A percentile compares a stretch with the other conserved stretches of the same genome.
Conservation (phyloP, 92 coral and sea anemone species). For the Palythoa grandis region DNA sequence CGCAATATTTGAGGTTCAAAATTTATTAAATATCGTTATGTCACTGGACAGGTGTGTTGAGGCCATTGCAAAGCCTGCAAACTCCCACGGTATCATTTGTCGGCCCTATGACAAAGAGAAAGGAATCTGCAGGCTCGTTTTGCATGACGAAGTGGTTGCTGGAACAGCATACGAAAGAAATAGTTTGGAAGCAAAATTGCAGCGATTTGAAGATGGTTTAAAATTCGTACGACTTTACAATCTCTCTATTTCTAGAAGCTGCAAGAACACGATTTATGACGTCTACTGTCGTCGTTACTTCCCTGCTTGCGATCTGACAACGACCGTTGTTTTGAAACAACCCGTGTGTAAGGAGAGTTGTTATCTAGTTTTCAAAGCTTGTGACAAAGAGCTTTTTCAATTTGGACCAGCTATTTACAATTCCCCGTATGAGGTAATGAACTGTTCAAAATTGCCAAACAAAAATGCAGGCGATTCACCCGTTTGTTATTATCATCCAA, state of each 20-base stretch:
- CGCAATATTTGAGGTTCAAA: neutral
- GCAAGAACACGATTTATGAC: conserved; percentile 6
- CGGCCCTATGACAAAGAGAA: conserved; percentile 1
- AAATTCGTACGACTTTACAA: neutral
- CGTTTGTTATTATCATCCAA: conserved; percentile 13
- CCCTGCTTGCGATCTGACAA: conserved; percentile 18
- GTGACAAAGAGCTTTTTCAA: conserved; percentile 5
- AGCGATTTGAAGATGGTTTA: conserved; percentile 14
- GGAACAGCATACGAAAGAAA: neutral
- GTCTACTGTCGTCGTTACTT: conserved; percentile 20
- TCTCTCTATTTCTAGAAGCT: neutral
- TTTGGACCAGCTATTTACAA: neutral
- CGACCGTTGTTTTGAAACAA: neutral
- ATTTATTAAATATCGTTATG: neutral
- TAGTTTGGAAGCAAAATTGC: neutral
- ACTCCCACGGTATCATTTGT: neutral
- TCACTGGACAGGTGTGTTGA: conserved; percentile 13
- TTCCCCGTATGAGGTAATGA: conserved; percentile 11
- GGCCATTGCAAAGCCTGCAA: neutral
- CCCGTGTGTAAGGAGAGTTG: conserved; percentile 35
- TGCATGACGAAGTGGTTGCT: neutral
- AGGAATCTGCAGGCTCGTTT: conserved; percentile 9
- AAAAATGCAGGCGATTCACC: conserved; percentile 34
- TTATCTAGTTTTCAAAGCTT: neutral
- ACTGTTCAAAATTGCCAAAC: neutral